Evolutionary conservation across 23 tunicate species (phyloP).

Genomic region (Styela plicata): DNA sequence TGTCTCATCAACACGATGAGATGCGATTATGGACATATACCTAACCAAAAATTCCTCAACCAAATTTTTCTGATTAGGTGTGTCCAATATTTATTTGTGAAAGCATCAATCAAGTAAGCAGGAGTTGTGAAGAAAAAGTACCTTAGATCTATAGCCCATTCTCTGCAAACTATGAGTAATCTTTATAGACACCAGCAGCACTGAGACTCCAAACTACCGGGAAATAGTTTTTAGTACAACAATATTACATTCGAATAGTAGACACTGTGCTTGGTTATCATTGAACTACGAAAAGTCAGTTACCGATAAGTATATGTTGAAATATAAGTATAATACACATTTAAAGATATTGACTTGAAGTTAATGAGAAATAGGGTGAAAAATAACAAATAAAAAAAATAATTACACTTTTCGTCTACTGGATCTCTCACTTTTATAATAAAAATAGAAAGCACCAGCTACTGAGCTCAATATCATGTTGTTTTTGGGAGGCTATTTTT

Average conservation of each 20-base stretch:
- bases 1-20: neutral
- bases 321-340: neutral
- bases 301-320: neutral
- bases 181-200: neutral
- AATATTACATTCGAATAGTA: neutral
- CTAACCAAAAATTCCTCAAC: neutral
- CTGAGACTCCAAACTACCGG: neutral
- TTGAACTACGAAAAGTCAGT: neutral
- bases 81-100: neutral
- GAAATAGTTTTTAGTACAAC: neutral
- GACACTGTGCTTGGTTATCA: neutral
- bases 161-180: no score
- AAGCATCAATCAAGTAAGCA: neutral
- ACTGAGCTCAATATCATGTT: neutral
- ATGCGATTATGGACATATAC: neutral
- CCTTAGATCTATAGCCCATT: no score
- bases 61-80: neutral
- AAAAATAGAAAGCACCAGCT: neutral
- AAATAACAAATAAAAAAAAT: no score
- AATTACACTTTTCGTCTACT: neutral
- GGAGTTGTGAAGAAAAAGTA: neutral
- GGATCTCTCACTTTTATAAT: neutral
- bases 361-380: conserved; percentile 8
- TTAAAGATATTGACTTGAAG: conserved; percentile 24
- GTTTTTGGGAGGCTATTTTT: neutral